phyloP scores from a whole-genome alignment of 2,113 vertebrate species.

The Forbesichthys agassizii region DNA sequence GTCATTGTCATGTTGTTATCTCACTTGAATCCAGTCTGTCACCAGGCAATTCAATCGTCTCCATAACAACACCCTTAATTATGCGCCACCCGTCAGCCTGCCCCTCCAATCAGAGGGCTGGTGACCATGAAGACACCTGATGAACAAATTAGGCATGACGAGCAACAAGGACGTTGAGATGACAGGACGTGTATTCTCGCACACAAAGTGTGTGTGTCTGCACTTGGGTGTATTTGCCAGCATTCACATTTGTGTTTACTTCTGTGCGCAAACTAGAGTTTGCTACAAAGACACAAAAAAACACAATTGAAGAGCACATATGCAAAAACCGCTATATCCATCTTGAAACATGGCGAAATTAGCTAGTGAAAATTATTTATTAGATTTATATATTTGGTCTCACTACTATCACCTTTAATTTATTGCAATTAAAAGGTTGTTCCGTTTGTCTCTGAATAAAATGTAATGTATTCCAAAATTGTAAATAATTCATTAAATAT shows the following conservation, averaged over 20 bases:
- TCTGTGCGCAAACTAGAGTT: constrained; percentile 6
- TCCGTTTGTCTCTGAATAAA: too few relatives aligned
- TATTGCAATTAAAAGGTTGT: too few relatives aligned
- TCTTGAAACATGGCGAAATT: too few relatives aligned
- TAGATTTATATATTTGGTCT: too few relatives aligned
- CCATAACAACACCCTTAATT: constrained; percentile 51
- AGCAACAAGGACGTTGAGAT: constrained; percentile 22
- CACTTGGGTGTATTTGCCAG: not conserved
- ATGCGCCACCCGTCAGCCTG: constrained; percentile 55
- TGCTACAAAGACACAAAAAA: not conserved
- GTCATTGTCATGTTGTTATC: too few relatives aligned
- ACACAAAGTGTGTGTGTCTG: constrained; percentile 12
- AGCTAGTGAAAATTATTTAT: too few relatives aligned
- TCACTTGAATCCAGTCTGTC: constrained; percentile 1
- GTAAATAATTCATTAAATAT: too few relatives aligned
- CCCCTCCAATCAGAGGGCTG: constrained; percentile 65
- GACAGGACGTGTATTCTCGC: too few relatives aligned
- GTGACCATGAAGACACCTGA: constrained; percentile 56
- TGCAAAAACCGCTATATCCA: too few relatives aligned
- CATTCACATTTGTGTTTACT: constrained; percentile 9
- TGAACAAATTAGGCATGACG: constrained; percentile 65
- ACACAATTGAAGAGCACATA: not conserved
- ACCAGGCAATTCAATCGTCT: constrained; percentile 49
- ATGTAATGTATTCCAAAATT: too few relatives aligned
- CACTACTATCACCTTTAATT: too few relatives aligned